phyloP scores from a whole-genome alignment of 2,888 invertebrate species.

The Chorisops tibialis region DNA sequence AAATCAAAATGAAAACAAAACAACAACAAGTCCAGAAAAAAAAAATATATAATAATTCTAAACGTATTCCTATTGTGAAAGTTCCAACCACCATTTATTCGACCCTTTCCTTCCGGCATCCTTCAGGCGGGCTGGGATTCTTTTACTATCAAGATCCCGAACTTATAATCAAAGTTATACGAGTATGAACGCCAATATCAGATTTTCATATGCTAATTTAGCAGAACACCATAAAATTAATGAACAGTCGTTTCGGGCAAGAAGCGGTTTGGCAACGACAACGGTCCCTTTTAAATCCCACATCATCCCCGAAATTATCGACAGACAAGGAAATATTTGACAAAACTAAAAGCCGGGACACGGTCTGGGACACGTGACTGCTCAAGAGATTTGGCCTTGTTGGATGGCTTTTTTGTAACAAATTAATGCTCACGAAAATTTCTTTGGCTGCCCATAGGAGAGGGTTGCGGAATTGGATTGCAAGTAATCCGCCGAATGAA shows the following conservation, averaged over 20 bases:
- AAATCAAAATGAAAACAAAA: slow-evolving; percentile 11
- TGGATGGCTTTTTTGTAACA: slow-evolving; percentile 28
- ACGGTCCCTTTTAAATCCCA: slow-evolving; percentile 29
- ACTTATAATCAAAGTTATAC: slow-evolving; percentile 31
- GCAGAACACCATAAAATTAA: slow-evolving; percentile 32
- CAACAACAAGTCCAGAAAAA: slow-evolving; percentile 1
- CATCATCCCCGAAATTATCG: slow-evolving; percentile 32
- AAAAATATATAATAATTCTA: too few species aligned
- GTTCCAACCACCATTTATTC: slow-evolving; percentile 6
- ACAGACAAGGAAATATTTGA: slow-evolving; percentile 32
- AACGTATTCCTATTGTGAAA: too few species aligned
- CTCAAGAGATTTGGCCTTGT: slow-evolving; percentile 29
- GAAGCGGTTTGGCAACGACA: background rate
- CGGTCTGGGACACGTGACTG: slow-evolving; percentile 30
- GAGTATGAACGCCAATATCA: slow-evolving; percentile 26
- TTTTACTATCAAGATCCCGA: background rate
- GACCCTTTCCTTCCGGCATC: slow-evolving; percentile 13
- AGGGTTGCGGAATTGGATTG: too few species aligned
- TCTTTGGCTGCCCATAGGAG: slow-evolving; percentile 1
- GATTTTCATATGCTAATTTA: slow-evolving; percentile 34
- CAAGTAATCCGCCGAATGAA: too few species aligned
- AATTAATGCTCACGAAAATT: slow-evolving; percentile 29
- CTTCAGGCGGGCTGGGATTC: background rate
- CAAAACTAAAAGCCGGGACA: slow-evolving; percentile 26
- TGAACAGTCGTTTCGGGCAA: slow-evolving; percentile 26